These are phyloP conservation scores for Yponomeuta evonymella DNA, from an alignment of 2,888 invertebrate genomes.

Conservation along the genomic window DNA sequence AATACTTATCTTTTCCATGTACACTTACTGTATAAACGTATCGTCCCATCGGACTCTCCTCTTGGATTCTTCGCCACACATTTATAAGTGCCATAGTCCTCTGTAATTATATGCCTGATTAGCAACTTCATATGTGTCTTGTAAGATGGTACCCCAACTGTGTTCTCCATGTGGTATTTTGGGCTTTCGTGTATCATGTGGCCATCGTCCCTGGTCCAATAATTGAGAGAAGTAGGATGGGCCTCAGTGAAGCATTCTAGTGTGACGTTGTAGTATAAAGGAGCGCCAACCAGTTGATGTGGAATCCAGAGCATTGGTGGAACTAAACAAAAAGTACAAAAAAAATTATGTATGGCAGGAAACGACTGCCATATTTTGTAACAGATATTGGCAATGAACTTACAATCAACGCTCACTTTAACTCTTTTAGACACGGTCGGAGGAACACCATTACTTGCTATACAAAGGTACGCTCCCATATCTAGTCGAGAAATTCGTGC, in stretches of 20 bases:
- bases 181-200: conserved; percentile 91
- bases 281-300: conserved; percentile 91
- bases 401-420: conserved; percentile 95
- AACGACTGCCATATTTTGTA: neutral
- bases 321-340: conserved; percentile 70
- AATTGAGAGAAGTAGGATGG: conserved; percentile 92
- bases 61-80: conserved; percentile 93
- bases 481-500: conserved; percentile 89
- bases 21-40: conserved; percentile 90
- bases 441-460: conserved; percentile 92
- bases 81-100: conserved; percentile 91
- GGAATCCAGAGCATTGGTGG: conserved; percentile 95
- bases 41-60: conserved; percentile 92
- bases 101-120: conserved; percentile 84
- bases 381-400: conserved; percentile 66
- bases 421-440: conserved; percentile 94
- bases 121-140: conserved; percentile 92
- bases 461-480: conserved; percentile 95
- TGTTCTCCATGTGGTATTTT: conserved; percentile 88
- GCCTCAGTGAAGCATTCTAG: conserved; percentile 94
- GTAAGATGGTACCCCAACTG: conserved; percentile 81
- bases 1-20: neutral
- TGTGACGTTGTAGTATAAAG: conserved; percentile 87
- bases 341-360: neutral
- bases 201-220: conserved; percentile 91